Conservation (phyloP, 2,888 invertebrate species). For the Nowickia ferox region DNA sequence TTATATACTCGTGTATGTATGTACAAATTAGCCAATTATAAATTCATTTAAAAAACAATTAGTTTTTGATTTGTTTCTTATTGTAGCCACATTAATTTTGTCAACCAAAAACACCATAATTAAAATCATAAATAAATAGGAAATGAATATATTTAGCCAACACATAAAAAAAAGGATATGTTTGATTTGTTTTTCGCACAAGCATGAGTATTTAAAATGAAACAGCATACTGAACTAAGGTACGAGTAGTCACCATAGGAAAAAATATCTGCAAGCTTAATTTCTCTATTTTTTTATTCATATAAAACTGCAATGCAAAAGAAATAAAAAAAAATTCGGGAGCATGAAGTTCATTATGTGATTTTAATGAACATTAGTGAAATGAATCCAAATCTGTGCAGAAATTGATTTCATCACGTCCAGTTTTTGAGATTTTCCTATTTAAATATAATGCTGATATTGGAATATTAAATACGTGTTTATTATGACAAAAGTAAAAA, state of each 20-base stretch:
- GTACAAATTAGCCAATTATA: conserved; percentile 60
- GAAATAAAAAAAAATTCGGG: too few species aligned
- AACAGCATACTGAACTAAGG: too few species aligned
- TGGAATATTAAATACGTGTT: too few species aligned
- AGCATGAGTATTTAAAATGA: not conserved
- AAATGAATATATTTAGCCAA: not conserved
- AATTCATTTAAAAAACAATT: conserved; percentile 54
- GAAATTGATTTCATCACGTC: too few species aligned
- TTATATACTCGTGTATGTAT: not conserved
- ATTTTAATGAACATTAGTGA: too few species aligned
- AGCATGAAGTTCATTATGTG: too few species aligned
- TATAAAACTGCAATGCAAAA: too few species aligned
- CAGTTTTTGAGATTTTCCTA: too few species aligned
- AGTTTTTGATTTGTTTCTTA: conserved; percentile 49
- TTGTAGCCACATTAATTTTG: conserved; percentile 21
- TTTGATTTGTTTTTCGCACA: not conserved
- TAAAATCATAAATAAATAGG: conserved; percentile 21
- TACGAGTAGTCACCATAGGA: too few species aligned
- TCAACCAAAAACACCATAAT: conserved; percentile 7
- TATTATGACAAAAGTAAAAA: too few species aligned
- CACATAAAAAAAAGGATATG: not conserved
- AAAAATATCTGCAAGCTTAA: not conserved
- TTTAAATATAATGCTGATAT: too few species aligned
- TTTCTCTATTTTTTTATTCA: not conserved
- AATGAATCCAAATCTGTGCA: too few species aligned